phyloP scores from a whole-genome alignment of 2,797 vertebrate genomes.

The Melanotaenia trifasciata region DNA sequence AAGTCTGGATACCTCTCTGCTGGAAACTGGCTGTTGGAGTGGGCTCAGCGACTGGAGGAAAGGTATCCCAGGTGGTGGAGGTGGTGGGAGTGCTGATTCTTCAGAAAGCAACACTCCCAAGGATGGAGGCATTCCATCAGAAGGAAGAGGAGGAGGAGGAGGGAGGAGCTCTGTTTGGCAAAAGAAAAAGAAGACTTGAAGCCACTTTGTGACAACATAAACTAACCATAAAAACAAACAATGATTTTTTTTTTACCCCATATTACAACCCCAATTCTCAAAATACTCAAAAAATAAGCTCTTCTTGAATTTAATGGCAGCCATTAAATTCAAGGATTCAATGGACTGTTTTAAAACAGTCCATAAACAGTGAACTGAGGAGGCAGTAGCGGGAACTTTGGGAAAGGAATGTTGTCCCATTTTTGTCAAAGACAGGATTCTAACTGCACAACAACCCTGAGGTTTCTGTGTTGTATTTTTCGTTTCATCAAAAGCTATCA shows the following conservation, averaged over 20 bases:
- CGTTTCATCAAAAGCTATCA: not conserved
- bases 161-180: slow-evolving; percentile 57
- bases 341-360: too few species aligned
- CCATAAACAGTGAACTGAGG: not conserved
- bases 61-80: slow-evolving; percentile 49
- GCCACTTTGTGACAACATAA: not conserved
- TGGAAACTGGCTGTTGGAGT: slow-evolving; percentile 47
- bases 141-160: slow-evolving; percentile 40
- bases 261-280: not conserved
- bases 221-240: not conserved
- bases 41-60: slow-evolving; percentile 43
- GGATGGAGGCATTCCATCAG: slow-evolving; percentile 36
- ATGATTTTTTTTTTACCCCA: not conserved
- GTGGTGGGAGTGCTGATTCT: slow-evolving; percentile 53
- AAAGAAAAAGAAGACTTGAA: slow-evolving; percentile 1
- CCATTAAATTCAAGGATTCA: too few species aligned
- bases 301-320: not conserved
- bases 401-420: not conserved
- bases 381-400: not conserved
- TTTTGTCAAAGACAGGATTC: not conserved
- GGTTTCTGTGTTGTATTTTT: not conserved
- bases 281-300: not conserved
- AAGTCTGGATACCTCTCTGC: slow-evolving; percentile 67
- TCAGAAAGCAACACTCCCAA: slow-evolving; percentile 31
- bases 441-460: not conserved